Base-by-base conservation (phyloP, 2,797 vertebrate species). In the Gallirallus australis region DNA sequence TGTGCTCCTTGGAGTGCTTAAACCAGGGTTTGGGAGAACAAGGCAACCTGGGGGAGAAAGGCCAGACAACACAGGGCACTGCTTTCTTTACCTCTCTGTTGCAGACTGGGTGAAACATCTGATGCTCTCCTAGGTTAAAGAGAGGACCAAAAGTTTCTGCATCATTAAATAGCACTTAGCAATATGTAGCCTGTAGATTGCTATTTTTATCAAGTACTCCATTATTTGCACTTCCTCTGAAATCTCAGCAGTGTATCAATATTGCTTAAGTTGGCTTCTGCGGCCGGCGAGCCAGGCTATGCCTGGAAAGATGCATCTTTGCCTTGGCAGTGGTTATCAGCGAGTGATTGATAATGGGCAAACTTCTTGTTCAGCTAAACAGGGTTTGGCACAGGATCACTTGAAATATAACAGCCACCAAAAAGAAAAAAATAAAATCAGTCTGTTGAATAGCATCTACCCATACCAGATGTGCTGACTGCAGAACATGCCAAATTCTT, bases 381-480 rank as follows among this genome's bases (percentile, higher is more conserved):
- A 15, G 37, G 65, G 72, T 84, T 75, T 80, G 94, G 85, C 96
- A 87, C 71, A 50, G 69, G 54, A 82, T 88, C 79, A 76, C 89
- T 79, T 81, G 76, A 95, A 95, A 93, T 95, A 71, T 14, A 96
- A 73, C 82, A 80, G 63, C 56, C 0, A 87, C 27, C 11, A 19
- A 57, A 31, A 48, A 94, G 77, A 48, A 48, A 52, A 25, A 24
- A 21, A 17, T 17, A 47, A 21, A 48, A 27, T 42, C 91, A 57
- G 68, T 63, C 68, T 70, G 48, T 93, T 82, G 63, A 92, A 83
- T 37, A 88, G 35, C 71, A 95, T 82, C 82, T 90, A 57, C 95
- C 91, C 95, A 72, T 91, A 64, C 94, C 95, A 97, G 97, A 96
- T 96, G 95, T 87, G 84, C 78, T 90, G 91, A 95, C 82, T 77